Conservation (phyloP, 2,797 vertebrate genomes). For the Sarcophilus harrisii region DNA sequence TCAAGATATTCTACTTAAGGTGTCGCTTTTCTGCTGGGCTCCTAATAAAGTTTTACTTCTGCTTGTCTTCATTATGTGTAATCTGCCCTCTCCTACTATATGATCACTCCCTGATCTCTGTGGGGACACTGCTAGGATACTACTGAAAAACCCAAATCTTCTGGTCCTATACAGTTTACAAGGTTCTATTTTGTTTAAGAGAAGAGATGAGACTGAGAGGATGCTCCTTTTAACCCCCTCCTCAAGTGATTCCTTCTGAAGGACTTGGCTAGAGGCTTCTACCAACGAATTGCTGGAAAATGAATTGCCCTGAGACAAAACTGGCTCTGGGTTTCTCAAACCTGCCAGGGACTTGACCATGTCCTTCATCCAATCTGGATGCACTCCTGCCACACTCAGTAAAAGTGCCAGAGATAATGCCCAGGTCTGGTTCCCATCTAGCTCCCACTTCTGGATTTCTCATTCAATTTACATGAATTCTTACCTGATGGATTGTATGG, state of each 20-base stretch:
- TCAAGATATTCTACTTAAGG: no score
- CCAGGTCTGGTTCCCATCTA: background rate
- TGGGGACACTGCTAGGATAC: background rate
- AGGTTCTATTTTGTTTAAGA: background rate
- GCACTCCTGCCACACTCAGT: background rate
- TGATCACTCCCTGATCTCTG: background rate
- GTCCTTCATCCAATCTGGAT: background rate
- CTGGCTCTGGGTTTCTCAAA: background rate
- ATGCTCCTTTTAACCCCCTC: background rate
- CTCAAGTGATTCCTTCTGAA: background rate
- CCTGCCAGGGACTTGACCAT: background rate
- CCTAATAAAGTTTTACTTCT: no score
- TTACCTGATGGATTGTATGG: background rate
- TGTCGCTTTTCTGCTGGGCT: no score
- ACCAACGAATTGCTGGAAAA: background rate
- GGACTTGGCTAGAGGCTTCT: background rate
- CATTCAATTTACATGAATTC: background rate
- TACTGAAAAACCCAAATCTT: background rate
- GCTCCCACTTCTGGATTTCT: background rate
- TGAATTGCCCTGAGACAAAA: background rate
- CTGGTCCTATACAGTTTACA: background rate
- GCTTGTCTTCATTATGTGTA: no score
- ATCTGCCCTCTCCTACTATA: background rate
- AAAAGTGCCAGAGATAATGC: background rate
- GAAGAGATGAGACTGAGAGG: background rate